Percentiles rank a stretch among this genome's conserved stretches.
phyloP scores from a whole-genome alignment of 35 echinoderm and acorn worm species.

The Nesometra sesokonis region DNA sequence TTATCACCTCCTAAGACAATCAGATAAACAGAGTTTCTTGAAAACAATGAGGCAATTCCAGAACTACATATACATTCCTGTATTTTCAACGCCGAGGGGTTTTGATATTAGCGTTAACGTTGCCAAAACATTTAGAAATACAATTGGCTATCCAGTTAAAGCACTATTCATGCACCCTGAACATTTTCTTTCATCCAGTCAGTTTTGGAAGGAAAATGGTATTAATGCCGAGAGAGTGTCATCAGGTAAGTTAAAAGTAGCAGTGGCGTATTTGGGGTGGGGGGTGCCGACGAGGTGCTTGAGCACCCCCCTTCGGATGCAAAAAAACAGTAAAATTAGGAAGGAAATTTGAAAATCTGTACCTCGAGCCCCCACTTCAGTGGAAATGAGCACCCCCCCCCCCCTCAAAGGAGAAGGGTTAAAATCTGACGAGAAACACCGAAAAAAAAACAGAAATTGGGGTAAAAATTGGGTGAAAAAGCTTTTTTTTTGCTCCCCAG shows the following conservation, averaged over 20 bases:
- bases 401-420: no score
- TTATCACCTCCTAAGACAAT: neutral
- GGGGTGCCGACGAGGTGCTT: no score
- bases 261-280: no score
- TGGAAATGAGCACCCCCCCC: no score
- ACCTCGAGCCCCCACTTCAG: no score
- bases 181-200: neutral
- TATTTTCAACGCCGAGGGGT: neutral
- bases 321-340: no score
- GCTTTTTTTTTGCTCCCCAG: no score
- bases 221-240: neutral
- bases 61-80: neutral
- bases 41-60: neutral
- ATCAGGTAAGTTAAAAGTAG: neutral
- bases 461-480: no score
- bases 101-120: neutral
- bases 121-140: neutral
- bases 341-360: no score
- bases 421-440: no score
- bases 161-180: neutral
- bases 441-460: no score
- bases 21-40: neutral
- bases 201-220: neutral
- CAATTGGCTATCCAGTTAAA: neutral
- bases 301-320: no score